Evolutionary conservation across 2,888 invertebrate species (phyloP).

Genomic region (Rhagonycha fulva): DNA sequence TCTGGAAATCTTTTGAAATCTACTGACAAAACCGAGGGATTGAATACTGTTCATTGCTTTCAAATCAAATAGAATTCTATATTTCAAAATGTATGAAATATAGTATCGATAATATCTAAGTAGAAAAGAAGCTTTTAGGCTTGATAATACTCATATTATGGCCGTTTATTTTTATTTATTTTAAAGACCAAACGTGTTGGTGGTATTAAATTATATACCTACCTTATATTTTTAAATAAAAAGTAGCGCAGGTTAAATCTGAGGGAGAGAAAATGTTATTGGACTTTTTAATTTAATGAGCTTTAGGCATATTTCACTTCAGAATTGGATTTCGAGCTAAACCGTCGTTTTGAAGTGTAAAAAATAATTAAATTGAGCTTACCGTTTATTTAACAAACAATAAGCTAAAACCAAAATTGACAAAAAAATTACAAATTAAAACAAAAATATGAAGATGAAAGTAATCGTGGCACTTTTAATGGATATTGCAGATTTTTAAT

Average conservation of each 20-base stretch:
- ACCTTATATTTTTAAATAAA: background rate
- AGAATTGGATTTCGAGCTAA: background rate
- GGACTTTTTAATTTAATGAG: background rate
- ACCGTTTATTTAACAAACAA: background rate
- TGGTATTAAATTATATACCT: background rate
- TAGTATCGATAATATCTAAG: slow-evolving; percentile 17
- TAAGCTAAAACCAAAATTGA: background rate
- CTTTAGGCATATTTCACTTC: background rate
- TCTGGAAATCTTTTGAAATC: slow-evolving; percentile 31
- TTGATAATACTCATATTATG: background rate
- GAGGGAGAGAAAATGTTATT: background rate
- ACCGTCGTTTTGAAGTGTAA: background rate
- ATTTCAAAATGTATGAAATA: slow-evolving; percentile 24
- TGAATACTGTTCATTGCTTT: slow-evolving; percentile 34
- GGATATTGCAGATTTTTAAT: background rate
- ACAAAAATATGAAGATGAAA: background rate
- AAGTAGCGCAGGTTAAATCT: background rate
- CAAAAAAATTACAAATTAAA: background rate
- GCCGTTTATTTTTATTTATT: background rate
- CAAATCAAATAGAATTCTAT: slow-evolving; percentile 31
- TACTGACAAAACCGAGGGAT: slow-evolving; percentile 31
- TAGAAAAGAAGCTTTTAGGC: slow-evolving; percentile 18
- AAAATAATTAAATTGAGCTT: background rate
- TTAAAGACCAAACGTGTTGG: background rate
- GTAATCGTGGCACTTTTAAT: background rate